A percentile compares a stretch with the other conserved stretches of the same genome.
These are phyloP conservation scores for Castor canadensis DNA, from an alignment of 2,113 vertebrate genomes.

Conservation along the genomic window DNA sequence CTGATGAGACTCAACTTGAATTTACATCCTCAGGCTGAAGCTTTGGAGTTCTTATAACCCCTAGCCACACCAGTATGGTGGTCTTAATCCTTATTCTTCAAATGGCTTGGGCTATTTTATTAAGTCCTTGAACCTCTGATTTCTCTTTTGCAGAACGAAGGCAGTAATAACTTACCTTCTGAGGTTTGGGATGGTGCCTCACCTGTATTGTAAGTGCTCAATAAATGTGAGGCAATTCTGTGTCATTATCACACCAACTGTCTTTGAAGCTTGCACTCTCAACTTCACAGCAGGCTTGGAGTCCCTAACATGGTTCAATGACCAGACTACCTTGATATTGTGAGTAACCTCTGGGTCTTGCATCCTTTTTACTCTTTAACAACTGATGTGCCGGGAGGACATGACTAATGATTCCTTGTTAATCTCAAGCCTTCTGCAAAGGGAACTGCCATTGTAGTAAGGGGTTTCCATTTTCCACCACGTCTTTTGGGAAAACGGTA, in stretches of 20 bases:
- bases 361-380: slow-evolving; percentile 39
- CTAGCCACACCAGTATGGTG: neutral
- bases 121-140: neutral
- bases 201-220: neutral
- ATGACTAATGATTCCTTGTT: slow-evolving; percentile 6
- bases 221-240: neutral
- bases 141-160: neutral
- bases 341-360: neutral
- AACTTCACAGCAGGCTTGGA: slow-evolving; percentile 13
- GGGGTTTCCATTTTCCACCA: slow-evolving; percentile 53
- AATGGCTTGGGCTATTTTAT: neutral
- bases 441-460: neutral
- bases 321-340: neutral
- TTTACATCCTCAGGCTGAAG: neutral
- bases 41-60: neutral
- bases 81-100: slow-evolving; percentile 5
- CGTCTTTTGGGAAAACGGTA: slow-evolving; percentile 40
- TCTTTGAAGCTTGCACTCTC: neutral
- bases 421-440: slow-evolving; percentile 3
- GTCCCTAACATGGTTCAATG: neutral
- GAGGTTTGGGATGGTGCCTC: neutral
- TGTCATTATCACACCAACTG: neutral
- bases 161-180: neutral
- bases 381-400: neutral
- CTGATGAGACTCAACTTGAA: neutral